Evolutionary conservation across 2,888 invertebrate genomes (phyloP).

Genomic region (Pammene fasciana): DNA sequence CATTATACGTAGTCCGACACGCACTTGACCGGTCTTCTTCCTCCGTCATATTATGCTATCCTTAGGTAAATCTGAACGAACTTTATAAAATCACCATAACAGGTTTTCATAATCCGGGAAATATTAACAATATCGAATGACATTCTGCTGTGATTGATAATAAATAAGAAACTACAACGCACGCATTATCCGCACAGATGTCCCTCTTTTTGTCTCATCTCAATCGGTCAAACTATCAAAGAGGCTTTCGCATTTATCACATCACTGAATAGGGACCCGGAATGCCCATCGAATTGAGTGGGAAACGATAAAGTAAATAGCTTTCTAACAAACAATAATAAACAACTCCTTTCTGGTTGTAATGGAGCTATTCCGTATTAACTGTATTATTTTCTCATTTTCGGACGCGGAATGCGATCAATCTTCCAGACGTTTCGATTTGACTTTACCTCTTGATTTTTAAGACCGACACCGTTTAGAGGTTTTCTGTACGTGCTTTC

Average conservation of each 20-base stretch:
- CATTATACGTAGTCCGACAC: no score
- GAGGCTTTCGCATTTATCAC: constrained; percentile 37
- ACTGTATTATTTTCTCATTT: constrained; percentile 60
- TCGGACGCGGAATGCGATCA: constrained; percentile 52
- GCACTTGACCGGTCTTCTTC: no score
- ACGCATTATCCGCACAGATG: constrained; percentile 20
- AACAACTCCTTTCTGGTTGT: constrained; percentile 53
- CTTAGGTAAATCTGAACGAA: no score
- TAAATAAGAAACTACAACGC: constrained; percentile 1
- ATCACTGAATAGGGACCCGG: constrained; percentile 32
- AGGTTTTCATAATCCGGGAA: no score
- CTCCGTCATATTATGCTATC: no score
- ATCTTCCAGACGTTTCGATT: constrained; percentile 50
- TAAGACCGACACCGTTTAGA: constrained; percentile 33
- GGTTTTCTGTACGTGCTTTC: constrained; percentile 34
- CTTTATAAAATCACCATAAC: no score
- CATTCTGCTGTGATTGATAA: no score
- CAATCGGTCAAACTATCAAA: constrained; percentile 40
- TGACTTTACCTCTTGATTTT: constrained; percentile 37
- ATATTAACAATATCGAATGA: no score
- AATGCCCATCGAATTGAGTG: constrained; percentile 37
- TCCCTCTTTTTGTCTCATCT: constrained; percentile 29
- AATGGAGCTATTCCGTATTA: constrained; percentile 57
- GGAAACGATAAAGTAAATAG: constrained; percentile 47
- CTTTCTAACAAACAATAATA: constrained; percentile 49